A percentile compares a stretch with the other conserved stretches of the same genome.
These are phyloP conservation scores for Lineus longissimus DNA, from an alignment of 1,140 invertebrate genomes.

Conservation along the genomic window DNA sequence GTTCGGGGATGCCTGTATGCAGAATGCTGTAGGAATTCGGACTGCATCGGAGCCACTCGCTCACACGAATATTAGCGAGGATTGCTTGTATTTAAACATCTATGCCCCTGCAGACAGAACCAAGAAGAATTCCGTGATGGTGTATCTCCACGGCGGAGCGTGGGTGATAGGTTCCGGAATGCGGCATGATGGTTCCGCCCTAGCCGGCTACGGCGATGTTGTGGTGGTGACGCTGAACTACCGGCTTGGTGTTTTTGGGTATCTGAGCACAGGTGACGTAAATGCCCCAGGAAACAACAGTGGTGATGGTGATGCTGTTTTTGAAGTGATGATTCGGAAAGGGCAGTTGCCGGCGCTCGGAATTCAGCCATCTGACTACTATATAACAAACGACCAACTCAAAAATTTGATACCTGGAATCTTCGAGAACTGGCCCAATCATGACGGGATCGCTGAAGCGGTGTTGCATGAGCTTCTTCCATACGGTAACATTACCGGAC, in stretches of 20 bases:
- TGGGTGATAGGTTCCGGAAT: constrained; percentile 11
- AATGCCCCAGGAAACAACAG: constrained; percentile 9
- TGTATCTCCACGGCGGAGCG: constrained; percentile 29
- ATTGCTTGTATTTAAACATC: constrained; percentile 1
- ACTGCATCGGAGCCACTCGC: neutral
- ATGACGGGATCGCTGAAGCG: too few relatives aligned
- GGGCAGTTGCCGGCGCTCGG: too few relatives aligned
- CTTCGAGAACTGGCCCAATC: too few relatives aligned
- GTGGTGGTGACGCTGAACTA: constrained; percentile 31
- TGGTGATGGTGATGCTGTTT: too few relatives aligned
- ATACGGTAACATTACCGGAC: too few relatives aligned
- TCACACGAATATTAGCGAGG: neutral
- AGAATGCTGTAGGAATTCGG: neutral
- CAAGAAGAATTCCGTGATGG: constrained; percentile 18
- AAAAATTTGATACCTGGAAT: too few relatives aligned
- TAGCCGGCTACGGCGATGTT: constrained; percentile 20
- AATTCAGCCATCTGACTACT: too few relatives aligned
- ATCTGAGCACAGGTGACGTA: constrained; percentile 16
- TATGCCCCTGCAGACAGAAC: neutral
- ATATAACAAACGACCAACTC: too few relatives aligned
- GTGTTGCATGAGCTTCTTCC: too few relatives aligned
- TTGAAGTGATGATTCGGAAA: too few relatives aligned
- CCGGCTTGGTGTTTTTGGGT: constrained; percentile 25
- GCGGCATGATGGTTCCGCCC: constrained; percentile 15
- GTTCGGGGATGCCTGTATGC: constrained; percentile 8